Conservation (phyloP, 30 jellyfish, hydroid and myxozoan genomes). For the Turritopsis rubra region DNA sequence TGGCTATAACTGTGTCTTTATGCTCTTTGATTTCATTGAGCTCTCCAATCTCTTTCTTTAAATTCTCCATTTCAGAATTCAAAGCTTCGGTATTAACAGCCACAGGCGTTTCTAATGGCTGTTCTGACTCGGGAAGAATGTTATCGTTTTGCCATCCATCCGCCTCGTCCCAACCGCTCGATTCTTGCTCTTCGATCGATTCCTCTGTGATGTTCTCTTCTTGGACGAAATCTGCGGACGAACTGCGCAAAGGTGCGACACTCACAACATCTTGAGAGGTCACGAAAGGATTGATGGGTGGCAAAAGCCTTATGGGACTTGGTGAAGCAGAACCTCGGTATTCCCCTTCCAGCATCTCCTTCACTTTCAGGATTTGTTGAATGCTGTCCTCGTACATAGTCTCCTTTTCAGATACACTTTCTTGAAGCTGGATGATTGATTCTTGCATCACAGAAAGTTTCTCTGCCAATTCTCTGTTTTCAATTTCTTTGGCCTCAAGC, state of each 20-base stretch:
- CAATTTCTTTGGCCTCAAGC: conserved; percentile 24
- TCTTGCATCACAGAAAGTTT: not conserved
- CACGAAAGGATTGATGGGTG: not conserved
- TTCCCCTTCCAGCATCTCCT: conserved; percentile 15
- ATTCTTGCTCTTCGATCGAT: not conserved
- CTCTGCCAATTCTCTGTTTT: not conserved
- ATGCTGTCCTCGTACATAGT: not conserved
- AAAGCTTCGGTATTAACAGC: conserved; percentile 6
- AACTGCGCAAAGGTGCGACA: no score
- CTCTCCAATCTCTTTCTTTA: conserved; percentile 36
- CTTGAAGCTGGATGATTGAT: not conserved
- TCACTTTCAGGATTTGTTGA: not conserved
- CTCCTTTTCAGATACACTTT: not conserved
- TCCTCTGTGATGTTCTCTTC: not conserved
- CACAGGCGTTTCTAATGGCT: not conserved
- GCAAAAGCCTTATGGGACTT: not conserved
- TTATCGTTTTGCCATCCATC: conserved; percentile 12
- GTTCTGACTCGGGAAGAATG: conserved; percentile 12
- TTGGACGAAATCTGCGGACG: not conserved
- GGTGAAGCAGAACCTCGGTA: not conserved
- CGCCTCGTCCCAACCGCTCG: not conserved
- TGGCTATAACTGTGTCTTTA: conserved; percentile 36
- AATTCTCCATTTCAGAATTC: not conserved
- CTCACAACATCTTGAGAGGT: no score
- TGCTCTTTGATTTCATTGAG: conserved; percentile 19